Percentiles rank a stretch among this genome's conserved stretches.
Conservation (phyloP, 2,888 invertebrate genomes). For the Epistrophella euchroma region DNA sequence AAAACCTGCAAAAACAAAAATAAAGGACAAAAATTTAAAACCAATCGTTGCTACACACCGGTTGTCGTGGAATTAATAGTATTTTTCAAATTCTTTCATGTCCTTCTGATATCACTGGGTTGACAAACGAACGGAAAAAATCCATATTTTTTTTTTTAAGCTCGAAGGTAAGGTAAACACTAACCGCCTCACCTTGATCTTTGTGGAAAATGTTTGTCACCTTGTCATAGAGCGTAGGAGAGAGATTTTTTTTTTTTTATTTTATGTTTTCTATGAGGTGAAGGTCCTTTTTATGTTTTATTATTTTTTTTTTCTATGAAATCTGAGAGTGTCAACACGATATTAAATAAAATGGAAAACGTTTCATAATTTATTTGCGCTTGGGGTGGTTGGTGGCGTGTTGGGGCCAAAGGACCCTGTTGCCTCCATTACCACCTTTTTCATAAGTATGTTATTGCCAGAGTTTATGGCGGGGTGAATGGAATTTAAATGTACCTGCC, state of each 20-base stretch:
- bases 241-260: neutral
- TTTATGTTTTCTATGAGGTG: conserved; percentile 3
- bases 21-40: neutral
- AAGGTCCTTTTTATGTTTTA: conserved; percentile 65
- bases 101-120: conserved; percentile 33
- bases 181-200: conserved; percentile 53
- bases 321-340: conserved; percentile 70
- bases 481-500: conserved; percentile 53
- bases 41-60: conserved; percentile 14
- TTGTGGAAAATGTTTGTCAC: conserved; percentile 51
- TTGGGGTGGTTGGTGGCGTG: conserved; percentile 4
- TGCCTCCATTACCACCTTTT: conserved; percentile 9
- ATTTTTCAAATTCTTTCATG: conserved; percentile 60
- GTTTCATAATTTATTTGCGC: conserved; percentile 72
- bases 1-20: conserved; percentile 27
- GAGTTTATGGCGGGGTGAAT: conserved; percentile 30
- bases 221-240: conserved; percentile 15
- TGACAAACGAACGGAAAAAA: conserved; percentile 10
- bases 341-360: conserved; percentile 75
- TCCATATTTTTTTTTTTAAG: neutral
- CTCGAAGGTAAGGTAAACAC: conserved; percentile 18
- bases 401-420: neutral
- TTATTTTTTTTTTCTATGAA: conserved; percentile 35
- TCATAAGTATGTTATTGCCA: conserved; percentile 25
- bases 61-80: conserved; percentile 66